Base-by-base conservation (phyloP, 2,797 vertebrate genomes). In the Mormyrus hasselquistii region DNA sequence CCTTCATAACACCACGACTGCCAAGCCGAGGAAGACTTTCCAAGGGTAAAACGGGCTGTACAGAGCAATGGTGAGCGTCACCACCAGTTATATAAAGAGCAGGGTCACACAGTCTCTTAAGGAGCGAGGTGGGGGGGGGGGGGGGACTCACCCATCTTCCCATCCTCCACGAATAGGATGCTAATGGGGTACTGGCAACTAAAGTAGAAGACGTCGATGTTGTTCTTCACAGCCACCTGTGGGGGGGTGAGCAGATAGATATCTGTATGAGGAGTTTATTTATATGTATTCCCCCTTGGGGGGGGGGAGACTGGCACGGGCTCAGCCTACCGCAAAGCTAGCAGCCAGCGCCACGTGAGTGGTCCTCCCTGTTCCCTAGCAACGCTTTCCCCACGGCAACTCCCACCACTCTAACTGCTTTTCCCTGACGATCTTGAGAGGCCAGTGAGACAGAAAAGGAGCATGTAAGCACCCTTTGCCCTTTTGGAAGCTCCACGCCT, bases 151-250 rank as follows among this genome's bases (percentile, higher is more conserved):
- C 99, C 98, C 98, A 99, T 99, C 94, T 98, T 99, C 19, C 98
- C 98, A 0, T 99, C 99, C 92, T 99, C 99, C 87, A 97, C 96
- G 6, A 99, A 99, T 91, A 99, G 96, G 93, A 99, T 96, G 94
- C 98, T 98, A 93, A 99, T 96, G 0, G 98, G 98, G 93, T 98
- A 99, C 92, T 99, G 95, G 91, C 97, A 97, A 95, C 99, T 99
- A 96, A 99, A 99, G 97, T 99, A 99, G 95, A 99, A 99, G 44
- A 99, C 97, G 0, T 99, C 98, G 0, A 99, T 98, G 95, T 99
- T 99, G 96, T 99, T 99, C 93, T 99, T 99, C 93, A 99, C 97
- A 0, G 98, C 98, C 82, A 99, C 98, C 98, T 99, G 94, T 53
- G 88, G 92, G 87, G 89, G 29, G 89, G 25, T 53, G 57, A 76